A percentile compares a stretch with the other conserved stretches of the same genome.
These are phyloP conservation scores for Anarhynchus alexandrinus DNA, from an alignment of 2,113 vertebrate genomes.

Conservation along the genomic window DNA sequence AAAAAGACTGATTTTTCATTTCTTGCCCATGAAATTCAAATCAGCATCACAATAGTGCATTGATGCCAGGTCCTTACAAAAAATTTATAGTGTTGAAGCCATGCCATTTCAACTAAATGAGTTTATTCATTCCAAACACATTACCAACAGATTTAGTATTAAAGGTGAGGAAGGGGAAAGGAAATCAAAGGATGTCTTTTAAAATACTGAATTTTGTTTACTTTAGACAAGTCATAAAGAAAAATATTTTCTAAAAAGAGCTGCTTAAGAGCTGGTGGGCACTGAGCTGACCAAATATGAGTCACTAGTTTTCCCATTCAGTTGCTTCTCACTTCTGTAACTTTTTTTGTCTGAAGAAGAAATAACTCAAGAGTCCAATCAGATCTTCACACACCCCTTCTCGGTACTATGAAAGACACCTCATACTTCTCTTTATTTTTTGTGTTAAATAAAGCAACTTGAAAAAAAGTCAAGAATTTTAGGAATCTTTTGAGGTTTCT, in stretches of 20 bases:
- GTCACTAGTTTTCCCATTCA: constrained; percentile 25
- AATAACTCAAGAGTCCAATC: background rate
- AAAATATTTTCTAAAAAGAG: constrained; percentile 38
- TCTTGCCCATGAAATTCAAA: constrained; percentile 44
- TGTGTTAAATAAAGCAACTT: constrained; percentile 16
- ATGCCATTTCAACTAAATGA: constrained; percentile 50
- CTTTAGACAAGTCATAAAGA: constrained; percentile 28
- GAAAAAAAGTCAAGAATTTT: background rate
- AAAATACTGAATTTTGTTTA: constrained; percentile 45
- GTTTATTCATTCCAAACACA: constrained; percentile 59
- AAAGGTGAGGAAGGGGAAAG: constrained; percentile 46
- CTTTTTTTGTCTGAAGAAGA: background rate
- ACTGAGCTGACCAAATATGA: constrained; percentile 6
- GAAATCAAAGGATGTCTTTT: constrained; percentile 60
- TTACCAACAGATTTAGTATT: constrained; percentile 30
- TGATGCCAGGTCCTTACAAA: constrained; percentile 33
- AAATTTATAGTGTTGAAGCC: constrained; percentile 46
- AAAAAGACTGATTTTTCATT: constrained; percentile 38
- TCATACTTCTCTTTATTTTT: background rate
- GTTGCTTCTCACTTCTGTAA: background rate
- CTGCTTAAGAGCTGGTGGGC: constrained; percentile 14
- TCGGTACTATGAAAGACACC: background rate
- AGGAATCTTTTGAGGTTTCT: constrained; percentile 32
- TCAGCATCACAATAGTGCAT: constrained; percentile 41
- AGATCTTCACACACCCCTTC: background rate